phyloP scores from a whole-genome alignment of 2,888 invertebrate genomes.

The Chrysina gloriosa region DNA sequence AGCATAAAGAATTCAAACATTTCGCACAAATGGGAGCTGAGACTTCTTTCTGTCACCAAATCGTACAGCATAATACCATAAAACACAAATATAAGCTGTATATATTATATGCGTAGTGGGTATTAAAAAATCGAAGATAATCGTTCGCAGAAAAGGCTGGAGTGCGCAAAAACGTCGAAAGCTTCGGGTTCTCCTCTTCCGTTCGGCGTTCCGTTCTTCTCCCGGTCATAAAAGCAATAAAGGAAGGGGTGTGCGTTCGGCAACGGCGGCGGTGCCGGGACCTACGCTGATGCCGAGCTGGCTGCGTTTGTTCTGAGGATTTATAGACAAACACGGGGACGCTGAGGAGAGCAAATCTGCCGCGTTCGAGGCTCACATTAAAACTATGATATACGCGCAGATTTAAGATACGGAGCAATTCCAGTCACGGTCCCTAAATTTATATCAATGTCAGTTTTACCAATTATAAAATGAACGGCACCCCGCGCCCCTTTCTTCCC shows the following conservation, averaged over 20 bases:
- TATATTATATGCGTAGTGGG: not conserved
- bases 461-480: slow-evolving; percentile 65
- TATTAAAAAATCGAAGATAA: slow-evolving; percentile 19
- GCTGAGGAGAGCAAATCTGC: slow-evolving; percentile 61
- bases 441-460: slow-evolving; percentile 66
- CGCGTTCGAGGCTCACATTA: slow-evolving; percentile 64
- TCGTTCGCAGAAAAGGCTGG: slow-evolving; percentile 4
- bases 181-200: slow-evolving; percentile 22
- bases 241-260: slow-evolving; percentile 54
- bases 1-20: too few relatives aligned
- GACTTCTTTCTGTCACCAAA: too few relatives aligned
- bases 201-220: slow-evolving; percentile 27
- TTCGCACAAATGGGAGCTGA: too few relatives aligned
- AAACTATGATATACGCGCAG: slow-evolving; percentile 66
- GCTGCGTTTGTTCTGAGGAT: slow-evolving; percentile 61
- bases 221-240: slow-evolving; percentile 57
- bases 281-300: slow-evolving; percentile 51
- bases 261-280: slow-evolving; percentile 26
- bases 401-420: slow-evolving; percentile 66
- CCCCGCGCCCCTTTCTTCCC: slow-evolving; percentile 39
- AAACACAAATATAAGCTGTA: not conserved
- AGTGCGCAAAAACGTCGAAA: slow-evolving; percentile 22
- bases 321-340: slow-evolving; percentile 65
- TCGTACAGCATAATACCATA: too few relatives aligned
- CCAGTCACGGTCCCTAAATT: slow-evolving; percentile 66